Evolutionary conservation across 1,140 invertebrate genomes (phyloP), one percentile per base, ranked within the genome.

Genomic region (Bombus impatiens): DNA sequence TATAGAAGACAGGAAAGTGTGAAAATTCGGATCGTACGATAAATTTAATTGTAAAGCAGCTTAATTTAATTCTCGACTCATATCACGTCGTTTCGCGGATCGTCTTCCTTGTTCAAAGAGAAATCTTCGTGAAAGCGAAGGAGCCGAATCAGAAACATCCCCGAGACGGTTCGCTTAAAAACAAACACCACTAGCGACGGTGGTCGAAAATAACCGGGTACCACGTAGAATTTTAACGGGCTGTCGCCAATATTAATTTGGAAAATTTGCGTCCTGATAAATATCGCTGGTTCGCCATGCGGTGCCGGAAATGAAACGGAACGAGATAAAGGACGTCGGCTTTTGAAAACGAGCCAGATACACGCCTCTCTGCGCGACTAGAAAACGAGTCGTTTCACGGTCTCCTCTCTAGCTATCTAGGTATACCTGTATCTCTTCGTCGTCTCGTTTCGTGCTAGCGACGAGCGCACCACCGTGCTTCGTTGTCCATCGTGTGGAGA

Each of bases 251-350:
- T 77, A 77, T 83, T 83, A 83, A 83, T 83, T 76, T 53, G 32
- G n/a, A 77, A 83, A 83, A 83, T 72, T 83, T 83, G 59, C 71
- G 28, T 37, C 2, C 42, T 13, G 81, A 77, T 77, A 67, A 77
- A 83, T 83, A 83, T 65, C 72, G 81, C 12, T 37, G 22, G 47
- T 42, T 42, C 22, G 40, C 15, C 22, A 35, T 37, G 37, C 35
- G 57, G 53, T 47, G 47, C 65, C 44, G 77, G 77, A 79, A 84
- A 84, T 79, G 83, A 78, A 72, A 85, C 86, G 84, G 86, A 88
- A 86, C 74, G 84, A 40, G 83, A 87, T 84, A 83, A 83, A 83
- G 82, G 82, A 77, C 42, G 67, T 12, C 35, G n/a, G 25, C 72
- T 37, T 77, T 83, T 83, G 82, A 83, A 68, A 67, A 77, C 59